Conservation (phyloP, 1,140 invertebrate genomes). For the Eumeta japonica region DNA sequence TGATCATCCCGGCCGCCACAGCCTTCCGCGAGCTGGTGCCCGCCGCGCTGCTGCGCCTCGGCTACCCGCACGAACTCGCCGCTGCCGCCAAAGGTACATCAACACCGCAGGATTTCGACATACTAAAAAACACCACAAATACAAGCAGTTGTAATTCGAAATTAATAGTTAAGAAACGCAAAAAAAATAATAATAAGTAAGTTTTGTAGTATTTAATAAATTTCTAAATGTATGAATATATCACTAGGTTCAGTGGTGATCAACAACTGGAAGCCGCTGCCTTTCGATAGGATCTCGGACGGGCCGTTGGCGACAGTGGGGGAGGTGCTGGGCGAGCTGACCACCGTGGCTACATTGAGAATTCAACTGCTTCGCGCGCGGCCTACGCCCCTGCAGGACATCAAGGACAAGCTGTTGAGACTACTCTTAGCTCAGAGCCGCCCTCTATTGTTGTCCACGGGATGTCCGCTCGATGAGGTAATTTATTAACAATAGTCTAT, state of each 20-base stretch:
- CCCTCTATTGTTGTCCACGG: conserved; percentile 78
- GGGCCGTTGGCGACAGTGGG: conserved; percentile 82
- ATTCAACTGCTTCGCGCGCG: conserved; percentile 85
- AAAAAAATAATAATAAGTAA: too few species aligned
- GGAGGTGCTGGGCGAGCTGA: conserved; percentile 89
- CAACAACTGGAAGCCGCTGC: conserved; percentile 90
- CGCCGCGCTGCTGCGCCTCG: conserved; percentile 74
- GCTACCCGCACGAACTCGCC: conserved; percentile 74
- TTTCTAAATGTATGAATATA: too few species aligned
- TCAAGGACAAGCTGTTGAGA: conserved; percentile 90
- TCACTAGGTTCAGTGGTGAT: conserved; percentile 87
- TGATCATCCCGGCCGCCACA: conserved; percentile 87
- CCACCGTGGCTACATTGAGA: conserved; percentile 83
- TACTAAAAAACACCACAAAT: too few species aligned
- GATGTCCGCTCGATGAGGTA: conserved; percentile 92
- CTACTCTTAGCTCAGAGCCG: conserved; percentile 85
- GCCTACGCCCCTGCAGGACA: conserved; percentile 75
- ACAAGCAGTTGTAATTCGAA: too few species aligned
- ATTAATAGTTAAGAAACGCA: too few species aligned
- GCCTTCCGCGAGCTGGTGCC: conserved; percentile 81
- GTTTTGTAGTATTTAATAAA: too few species aligned
- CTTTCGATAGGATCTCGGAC: conserved; percentile 87
- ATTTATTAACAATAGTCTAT: too few species aligned
- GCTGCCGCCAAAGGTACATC: conserved; percentile 74
- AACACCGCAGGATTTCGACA: too few species aligned